Conservation (phyloP, 2,797 vertebrate genomes). For the Xyrichtys novacula region DNA sequence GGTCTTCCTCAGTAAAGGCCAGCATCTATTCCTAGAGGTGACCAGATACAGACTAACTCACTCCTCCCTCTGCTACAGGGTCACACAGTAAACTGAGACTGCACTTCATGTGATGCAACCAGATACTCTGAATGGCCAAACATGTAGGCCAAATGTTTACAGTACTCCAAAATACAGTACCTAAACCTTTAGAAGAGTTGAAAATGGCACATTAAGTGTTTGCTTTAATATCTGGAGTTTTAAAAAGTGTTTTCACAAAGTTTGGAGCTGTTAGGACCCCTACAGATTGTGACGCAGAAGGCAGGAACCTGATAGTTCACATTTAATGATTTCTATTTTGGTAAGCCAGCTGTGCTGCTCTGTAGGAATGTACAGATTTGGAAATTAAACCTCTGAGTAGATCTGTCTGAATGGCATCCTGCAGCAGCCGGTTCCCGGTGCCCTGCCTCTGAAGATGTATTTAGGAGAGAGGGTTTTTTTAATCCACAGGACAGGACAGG, state of each 20-base stretch:
- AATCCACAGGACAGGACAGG: too few species aligned
- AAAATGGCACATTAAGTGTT: neutral
- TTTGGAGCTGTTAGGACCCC: slow-evolving; percentile 5
- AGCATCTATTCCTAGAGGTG: slow-evolving; percentile 83
- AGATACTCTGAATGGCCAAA: slow-evolving; percentile 81
- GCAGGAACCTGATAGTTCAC: slow-evolving; percentile 56
- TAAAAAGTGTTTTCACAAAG: neutral
- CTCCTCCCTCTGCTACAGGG: slow-evolving; percentile 47
- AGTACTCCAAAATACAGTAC: slow-evolving; percentile 41
- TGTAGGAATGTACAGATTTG: slow-evolving; percentile 68
- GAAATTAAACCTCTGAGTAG: slow-evolving; percentile 53
- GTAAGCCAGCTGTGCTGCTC: slow-evolving; percentile 71
- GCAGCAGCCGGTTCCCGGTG: slow-evolving; percentile 35
- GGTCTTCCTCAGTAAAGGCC: slow-evolving; percentile 75
- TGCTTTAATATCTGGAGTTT: neutral
- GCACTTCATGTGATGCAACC: slow-evolving; percentile 71
- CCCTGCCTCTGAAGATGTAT: slow-evolving; percentile 48
- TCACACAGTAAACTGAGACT: slow-evolving; percentile 75
- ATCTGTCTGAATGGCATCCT: slow-evolving; percentile 20
- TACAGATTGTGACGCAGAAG: slow-evolving; percentile 24
- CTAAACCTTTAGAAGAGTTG: slow-evolving; percentile 2
- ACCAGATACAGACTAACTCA: slow-evolving; percentile 70
- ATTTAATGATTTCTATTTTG: slow-evolving; percentile 80
- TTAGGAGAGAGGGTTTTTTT: slow-evolving; percentile 1
- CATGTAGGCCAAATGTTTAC: slow-evolving; percentile 52